phyloP scores from a whole-genome alignment of 2,888 invertebrate species.

The Adela reaumurella region DNA sequence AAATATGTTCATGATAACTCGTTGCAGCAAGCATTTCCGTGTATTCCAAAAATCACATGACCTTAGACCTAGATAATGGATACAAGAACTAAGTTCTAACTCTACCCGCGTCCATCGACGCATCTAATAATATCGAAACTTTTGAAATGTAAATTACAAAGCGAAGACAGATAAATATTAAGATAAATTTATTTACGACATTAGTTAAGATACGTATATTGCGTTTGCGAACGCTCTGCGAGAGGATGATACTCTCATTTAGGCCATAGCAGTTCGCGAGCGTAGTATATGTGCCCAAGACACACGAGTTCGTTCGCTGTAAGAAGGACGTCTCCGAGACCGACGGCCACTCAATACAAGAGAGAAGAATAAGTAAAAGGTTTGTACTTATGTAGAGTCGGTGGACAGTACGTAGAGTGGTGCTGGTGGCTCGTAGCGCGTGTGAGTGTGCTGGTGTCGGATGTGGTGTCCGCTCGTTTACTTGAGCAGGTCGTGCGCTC shows the following conservation, averaged over 20 bases:
- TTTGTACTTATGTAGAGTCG: not conserved
- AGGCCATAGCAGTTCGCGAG: too few species aligned
- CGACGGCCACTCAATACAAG: too few species aligned
- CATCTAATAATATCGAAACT: not conserved
- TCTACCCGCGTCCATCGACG: not conserved
- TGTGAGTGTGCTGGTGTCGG: not conserved
- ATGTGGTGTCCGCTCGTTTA: conserved; percentile 40
- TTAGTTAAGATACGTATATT: too few species aligned
- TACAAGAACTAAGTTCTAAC: not conserved
- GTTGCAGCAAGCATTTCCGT: not conserved
- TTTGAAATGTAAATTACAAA: not conserved
- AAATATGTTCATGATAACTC: not conserved
- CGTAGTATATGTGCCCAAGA: too few species aligned
- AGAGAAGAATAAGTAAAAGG: too few species aligned
- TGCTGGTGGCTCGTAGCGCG: not conserved
- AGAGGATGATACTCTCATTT: too few species aligned
- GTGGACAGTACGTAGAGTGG: not conserved
- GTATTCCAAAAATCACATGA: not conserved
- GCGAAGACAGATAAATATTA: not conserved
- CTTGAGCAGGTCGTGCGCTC: conserved; percentile 94
- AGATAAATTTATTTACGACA: too few species aligned
- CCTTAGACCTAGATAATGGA: not conserved
- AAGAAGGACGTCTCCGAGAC: too few species aligned
- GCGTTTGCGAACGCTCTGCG: too few species aligned
- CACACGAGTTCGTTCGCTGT: too few species aligned